phyloP scores from a whole-genome alignment of 2,113 vertebrate genomes.

The Turnix velox region DNA sequence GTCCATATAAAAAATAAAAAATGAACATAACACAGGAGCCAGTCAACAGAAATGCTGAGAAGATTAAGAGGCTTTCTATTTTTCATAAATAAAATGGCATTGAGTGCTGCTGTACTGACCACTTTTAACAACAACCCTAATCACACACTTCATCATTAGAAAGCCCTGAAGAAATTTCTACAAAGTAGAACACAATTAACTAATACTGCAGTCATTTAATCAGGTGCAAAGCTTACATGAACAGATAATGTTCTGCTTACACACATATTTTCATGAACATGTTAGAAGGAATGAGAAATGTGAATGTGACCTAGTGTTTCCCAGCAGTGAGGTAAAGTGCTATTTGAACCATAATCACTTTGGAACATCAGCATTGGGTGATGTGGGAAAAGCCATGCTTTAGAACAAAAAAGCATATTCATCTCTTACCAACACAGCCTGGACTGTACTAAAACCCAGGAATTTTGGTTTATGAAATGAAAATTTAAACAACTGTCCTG shows the following conservation, averaged over 20 bases:
- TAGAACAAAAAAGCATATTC: neutral
- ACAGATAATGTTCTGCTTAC: neutral
- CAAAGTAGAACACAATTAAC: neutral
- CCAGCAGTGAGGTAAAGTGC: neutral
- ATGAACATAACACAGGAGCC: neutral
- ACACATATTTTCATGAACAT: rapidly evolving
- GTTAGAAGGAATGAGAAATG: neutral
- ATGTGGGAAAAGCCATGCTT: neutral
- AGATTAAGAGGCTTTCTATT: neutral
- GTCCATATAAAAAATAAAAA: neutral
- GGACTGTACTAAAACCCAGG: neutral
- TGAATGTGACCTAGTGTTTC: neutral
- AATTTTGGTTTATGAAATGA: neutral
- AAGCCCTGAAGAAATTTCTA: neutral
- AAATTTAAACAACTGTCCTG: neutral
- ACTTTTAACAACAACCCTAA: neutral
- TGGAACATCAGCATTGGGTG: neutral
- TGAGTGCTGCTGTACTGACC: neutral
- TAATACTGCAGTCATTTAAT: neutral
- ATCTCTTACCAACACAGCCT: neutral
- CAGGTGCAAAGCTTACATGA: neutral
- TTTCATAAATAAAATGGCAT: neutral
- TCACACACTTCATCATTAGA: neutral
- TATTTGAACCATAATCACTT: neutral
- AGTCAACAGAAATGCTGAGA: neutral